Conservation (phyloP, 2,888 invertebrate species). For the Diaperis boleti region DNA sequence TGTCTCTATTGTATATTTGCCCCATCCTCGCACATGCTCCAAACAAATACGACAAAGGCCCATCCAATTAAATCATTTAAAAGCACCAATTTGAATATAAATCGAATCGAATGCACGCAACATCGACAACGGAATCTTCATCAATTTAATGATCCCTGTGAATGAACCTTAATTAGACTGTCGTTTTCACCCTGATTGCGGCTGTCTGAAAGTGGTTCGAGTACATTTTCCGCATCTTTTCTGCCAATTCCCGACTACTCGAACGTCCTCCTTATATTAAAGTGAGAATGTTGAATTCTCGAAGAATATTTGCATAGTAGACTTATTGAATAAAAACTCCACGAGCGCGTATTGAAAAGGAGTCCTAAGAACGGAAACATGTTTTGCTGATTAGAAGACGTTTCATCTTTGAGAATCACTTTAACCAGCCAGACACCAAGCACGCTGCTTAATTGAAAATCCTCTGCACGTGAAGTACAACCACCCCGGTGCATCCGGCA, state of each 20-base stretch:
- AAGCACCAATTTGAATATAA: conserved; percentile 30
- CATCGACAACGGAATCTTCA: conserved; percentile 15
- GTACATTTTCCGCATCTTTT: conserved; percentile 28
- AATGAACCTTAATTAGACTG: conserved; percentile 32
- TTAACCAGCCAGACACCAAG: not conserved
- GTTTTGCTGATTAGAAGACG: conserved; percentile 25
- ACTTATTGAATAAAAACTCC: conserved; percentile 27
- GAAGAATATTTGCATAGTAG: conserved; percentile 26
- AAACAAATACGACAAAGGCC: not conserved
- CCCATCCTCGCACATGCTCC: conserved; percentile 8
- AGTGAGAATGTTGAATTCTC: conserved; percentile 28
- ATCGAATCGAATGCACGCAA: conserved; percentile 10
- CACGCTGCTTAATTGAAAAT: conserved; percentile 1
- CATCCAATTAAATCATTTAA: conserved; percentile 19
- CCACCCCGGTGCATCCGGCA: not conserved
- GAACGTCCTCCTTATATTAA: conserved; percentile 20
- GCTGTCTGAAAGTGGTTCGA: conserved; percentile 19
- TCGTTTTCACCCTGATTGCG: conserved; percentile 22
- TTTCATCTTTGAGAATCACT: conserved; percentile 20
- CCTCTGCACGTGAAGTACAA: not conserved
- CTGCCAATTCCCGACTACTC: conserved; percentile 26
- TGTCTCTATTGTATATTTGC: too few relatives aligned
- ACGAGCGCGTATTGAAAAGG: conserved; percentile 27
- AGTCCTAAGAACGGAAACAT: conserved; percentile 24
- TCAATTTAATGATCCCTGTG: conserved; percentile 17